Conservation (phyloP, 1,140 invertebrate genomes). For the Listronotus oregonensis region DNA sequence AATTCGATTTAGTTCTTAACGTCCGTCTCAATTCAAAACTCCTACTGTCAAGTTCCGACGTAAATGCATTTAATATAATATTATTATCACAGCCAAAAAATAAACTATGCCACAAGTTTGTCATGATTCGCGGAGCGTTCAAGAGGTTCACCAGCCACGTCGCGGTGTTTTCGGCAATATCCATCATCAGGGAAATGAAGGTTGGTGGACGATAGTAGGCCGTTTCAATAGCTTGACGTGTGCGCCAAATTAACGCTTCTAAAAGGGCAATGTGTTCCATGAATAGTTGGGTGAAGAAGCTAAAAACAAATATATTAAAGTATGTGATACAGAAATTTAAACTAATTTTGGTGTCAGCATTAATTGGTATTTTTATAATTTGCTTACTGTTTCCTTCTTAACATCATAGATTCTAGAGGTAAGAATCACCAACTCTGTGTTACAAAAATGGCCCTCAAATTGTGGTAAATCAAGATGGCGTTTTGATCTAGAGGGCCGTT, state of each 20-base stretch:
- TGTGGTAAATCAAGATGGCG: too few species aligned
- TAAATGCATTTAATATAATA: conserved; percentile 45
- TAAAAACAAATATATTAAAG: conserved; percentile 10
- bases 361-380: too few species aligned
- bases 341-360: too few species aligned
- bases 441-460: too few species aligned
- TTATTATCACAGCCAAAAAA: conserved; percentile 55
- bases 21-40: conserved; percentile 4
- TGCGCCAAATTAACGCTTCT: conserved; percentile 75
- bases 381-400: too few species aligned
- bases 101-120: conserved; percentile 72
- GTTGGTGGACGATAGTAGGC: conserved; percentile 60
- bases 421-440: not conserved
- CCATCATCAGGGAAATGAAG: conserved; percentile 65
- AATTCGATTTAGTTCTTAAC: not conserved
- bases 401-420: too few species aligned
- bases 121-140: conserved; percentile 66
- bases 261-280: conserved; percentile 81
- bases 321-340: too few species aligned
- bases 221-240: conserved; percentile 67
- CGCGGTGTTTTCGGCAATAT: conserved; percentile 59
- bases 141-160: conserved; percentile 70
- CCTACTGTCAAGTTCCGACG: conserved; percentile 5
- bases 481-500: too few species aligned
- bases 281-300: conserved; percentile 59